Percentiles rank a stretch among this genome's conserved stretches.
These are phyloP conservation scores for Pungitius pungitius DNA, from an alignment of 2,113 vertebrate species.

Conservation along the genomic window DNA sequence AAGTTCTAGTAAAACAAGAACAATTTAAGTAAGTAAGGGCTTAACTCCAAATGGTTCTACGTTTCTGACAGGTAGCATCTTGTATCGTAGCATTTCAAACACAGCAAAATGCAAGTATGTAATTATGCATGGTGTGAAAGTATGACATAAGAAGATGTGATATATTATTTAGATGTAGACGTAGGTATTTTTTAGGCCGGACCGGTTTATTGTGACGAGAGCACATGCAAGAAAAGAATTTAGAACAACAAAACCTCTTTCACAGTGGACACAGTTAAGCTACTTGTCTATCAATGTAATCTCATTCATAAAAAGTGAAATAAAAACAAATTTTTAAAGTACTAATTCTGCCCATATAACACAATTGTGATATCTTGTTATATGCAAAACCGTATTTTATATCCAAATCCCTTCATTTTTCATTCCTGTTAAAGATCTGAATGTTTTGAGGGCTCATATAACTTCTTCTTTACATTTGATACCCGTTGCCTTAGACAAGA, in stretches of 20 bases:
- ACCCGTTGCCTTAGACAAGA: background rate
- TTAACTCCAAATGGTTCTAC: background rate
- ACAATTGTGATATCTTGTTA: background rate
- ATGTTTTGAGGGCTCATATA: background rate
- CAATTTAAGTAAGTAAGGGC: background rate
- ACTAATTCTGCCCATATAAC: background rate
- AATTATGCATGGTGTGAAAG: background rate
- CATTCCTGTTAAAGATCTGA: background rate
- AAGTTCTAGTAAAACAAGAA: no score
- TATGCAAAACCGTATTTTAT: background rate
- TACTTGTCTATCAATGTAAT: background rate
- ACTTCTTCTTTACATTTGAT: background rate
- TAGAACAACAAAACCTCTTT: background rate
- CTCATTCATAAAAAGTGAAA: background rate
- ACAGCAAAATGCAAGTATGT: background rate
- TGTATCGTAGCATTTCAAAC: background rate
- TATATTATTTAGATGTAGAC: background rate
- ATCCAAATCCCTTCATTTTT: background rate
- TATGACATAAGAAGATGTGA: background rate
- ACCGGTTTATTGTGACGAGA: background rate
- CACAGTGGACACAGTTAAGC: background rate
- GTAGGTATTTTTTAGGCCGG: background rate
- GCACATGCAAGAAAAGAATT: conserved; percentile 3
- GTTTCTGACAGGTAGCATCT: background rate
- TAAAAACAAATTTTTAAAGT: background rate